Conservation (phyloP, 2,888 invertebrate species). For the Zaprionus lineosus region DNA sequence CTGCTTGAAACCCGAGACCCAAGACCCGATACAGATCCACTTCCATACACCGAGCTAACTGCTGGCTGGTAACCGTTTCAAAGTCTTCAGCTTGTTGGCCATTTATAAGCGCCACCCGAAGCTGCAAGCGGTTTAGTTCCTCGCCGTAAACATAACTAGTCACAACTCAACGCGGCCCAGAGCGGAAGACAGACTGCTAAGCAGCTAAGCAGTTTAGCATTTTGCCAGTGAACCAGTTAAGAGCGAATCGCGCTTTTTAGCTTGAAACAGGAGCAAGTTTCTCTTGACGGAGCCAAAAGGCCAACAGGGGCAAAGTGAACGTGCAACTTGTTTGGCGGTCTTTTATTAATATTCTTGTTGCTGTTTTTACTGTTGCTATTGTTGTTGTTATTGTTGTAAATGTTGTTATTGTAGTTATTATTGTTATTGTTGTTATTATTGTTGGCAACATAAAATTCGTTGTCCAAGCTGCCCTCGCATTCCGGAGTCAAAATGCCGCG, state of each 20-base stretch:
- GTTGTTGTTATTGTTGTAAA: constrained; percentile 13
- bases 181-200: constrained; percentile 52
- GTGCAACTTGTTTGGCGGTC: constrained; percentile 55
- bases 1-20: constrained; percentile 33
- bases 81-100: constrained; percentile 23
- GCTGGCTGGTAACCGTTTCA: constrained; percentile 35
- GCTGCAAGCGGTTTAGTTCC: constrained; percentile 80
- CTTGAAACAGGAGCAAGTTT: constrained; percentile 58
- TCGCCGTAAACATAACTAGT: constrained; percentile 81
- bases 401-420: neutral
- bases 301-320: constrained; percentile 66
- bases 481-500: constrained; percentile 54
- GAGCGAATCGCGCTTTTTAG: constrained; percentile 6
- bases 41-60: constrained; percentile 4
- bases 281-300: constrained; percentile 36
- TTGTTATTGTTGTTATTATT: constrained; percentile 22
- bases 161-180: constrained; percentile 58
- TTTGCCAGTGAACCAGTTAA: constrained; percentile 36
- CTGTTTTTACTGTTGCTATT: constrained; percentile 14
- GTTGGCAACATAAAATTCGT: constrained; percentile 45
- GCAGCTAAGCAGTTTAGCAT: constrained; percentile 43
- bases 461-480: constrained; percentile 55
- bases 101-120: constrained; percentile 72
- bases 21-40: constrained; percentile 6
- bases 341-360: constrained; percentile 15